These are phyloP conservation scores for Girardinus metallicus DNA, from an alignment of 2,797 vertebrate species.

Conservation along the genomic window DNA sequence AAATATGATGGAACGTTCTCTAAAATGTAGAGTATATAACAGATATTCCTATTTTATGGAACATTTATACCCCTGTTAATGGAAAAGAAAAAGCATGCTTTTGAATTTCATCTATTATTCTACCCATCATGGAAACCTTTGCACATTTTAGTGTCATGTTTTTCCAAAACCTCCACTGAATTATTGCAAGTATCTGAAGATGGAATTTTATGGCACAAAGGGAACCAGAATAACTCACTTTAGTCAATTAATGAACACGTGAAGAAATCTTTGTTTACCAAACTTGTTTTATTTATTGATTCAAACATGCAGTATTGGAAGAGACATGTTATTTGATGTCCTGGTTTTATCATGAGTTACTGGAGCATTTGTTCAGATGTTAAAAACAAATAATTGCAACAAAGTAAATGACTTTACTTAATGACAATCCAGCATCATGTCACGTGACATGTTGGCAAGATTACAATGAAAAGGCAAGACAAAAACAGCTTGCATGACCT, in stretches of 20 bases:
- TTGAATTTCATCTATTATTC: not conserved
- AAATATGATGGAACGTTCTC: not conserved
- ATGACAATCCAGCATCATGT: not conserved
- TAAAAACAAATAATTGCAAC: not conserved
- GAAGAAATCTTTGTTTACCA: not conserved
- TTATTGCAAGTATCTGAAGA: not conserved
- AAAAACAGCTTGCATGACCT: not conserved
- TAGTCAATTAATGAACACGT: not conserved
- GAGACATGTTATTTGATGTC: not conserved
- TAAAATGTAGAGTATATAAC: not conserved
- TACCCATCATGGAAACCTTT: not conserved
- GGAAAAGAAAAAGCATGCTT: not conserved
- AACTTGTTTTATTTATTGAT: not conserved
- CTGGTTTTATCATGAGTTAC: not conserved
- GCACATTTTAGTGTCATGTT: not conserved
- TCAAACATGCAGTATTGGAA: not conserved
- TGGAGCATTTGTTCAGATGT: not conserved
- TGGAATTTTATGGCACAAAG: not conserved
- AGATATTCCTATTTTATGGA: not conserved
- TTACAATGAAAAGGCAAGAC: not conserved
- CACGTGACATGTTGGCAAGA: not conserved
- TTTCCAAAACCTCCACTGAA: not conserved
- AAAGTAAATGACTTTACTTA: not conserved
- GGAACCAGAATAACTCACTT: not conserved
- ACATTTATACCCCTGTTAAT: not conserved